Evolutionary conservation across 2,113 vertebrate genomes (phyloP), one percentile per base, ranked within the genome.

Genomic region (Dromas ardeola): DNA sequence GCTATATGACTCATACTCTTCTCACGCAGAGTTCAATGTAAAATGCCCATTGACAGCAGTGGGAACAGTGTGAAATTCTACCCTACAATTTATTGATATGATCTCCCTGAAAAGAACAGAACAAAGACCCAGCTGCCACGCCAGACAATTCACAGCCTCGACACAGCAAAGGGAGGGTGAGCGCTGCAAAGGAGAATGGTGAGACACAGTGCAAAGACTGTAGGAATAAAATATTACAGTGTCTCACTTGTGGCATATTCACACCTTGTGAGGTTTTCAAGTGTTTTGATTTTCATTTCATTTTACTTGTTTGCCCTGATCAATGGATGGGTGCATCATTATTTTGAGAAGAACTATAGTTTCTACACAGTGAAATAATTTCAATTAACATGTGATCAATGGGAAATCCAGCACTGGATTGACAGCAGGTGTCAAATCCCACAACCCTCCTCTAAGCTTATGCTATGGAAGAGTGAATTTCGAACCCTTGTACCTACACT

Each of bases 71-170:
- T 93, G 94, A 95, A 95, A 94, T 83, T 90, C 77, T 81, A 90
- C 72, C 52, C 70, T 81, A 74, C 63, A 83, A 95, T 97, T 88
- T 90, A 84, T 95, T 88, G 86, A 96, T 95, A 96, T 45, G 72
- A 95, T 95, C 91, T 95, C 58, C n/a, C 72, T 88, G 67, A 26
- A 90, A 95, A 92, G 93, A 95, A 70, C 49, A 88, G 88, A 92
- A 92, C 88, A 97, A 94, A 91, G 82, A 65, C 27, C 14, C 52
- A 70, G 71, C 23, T 93, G 58, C 63, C 76, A 73, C 1, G 2
- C 53, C 72, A 78, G 63, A 45, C 3, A 77, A 73, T 92, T 94
- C 82, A 81, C 50, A 73, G 42, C 42, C 71, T 88, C 34, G 10
- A 32, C 52, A 59, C 40, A 83, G 43, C 6, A 45, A 95, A 70